Evolutionary conservation across 2,888 invertebrate species (phyloP), one percentile per base, ranked within the genome.

Genomic region (Isoperla grammatica): DNA sequence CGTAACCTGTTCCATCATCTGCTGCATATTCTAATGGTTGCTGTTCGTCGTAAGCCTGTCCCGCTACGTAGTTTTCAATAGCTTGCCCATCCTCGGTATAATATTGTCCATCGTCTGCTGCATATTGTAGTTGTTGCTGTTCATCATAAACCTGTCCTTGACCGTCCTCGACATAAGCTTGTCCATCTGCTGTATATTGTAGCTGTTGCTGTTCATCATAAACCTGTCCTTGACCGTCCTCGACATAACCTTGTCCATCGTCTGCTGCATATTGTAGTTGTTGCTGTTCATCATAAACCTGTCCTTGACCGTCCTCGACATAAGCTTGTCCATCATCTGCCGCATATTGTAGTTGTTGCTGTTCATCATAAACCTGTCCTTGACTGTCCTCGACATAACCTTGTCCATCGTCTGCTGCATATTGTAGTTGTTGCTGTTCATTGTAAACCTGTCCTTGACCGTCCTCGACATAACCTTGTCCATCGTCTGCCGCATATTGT

Each of bases 401-500:
- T 23, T 23, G 20, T 11, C 46, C 23, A 8, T 56, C 23, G 20
- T 56, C 19, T 15, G 23, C 29, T 40, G n/a, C 40, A 23, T 45
- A 43, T 20, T 45, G 17, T 23, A 22, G 35, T 13, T 35, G n/a
- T 12, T 45, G 12, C 56, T 56, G n/a, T 22, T 22, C 20, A 12
- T 3, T 9, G 12, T 42, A 37, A 23, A 1, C 46, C 17, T 19
- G 22, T 9, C n/a, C 39, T 13, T 19, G 17, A 49, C 48, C 39
- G 11, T 37, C 11, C 39, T 57, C 29, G 15, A 19, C 39, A 40
- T 57, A 49, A 13, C 48, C 57, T n/a, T 49, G 46, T 22, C 45
- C n/a, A 22, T 57, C 48, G 4, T 19, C 39, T 20, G 17, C 39
- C 8, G 19, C 13, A 22, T 46, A 46, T 19, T 46, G 22, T 8